Base-by-base conservation (phyloP, 2,888 invertebrate genomes). In the Plebejus argus region DNA sequence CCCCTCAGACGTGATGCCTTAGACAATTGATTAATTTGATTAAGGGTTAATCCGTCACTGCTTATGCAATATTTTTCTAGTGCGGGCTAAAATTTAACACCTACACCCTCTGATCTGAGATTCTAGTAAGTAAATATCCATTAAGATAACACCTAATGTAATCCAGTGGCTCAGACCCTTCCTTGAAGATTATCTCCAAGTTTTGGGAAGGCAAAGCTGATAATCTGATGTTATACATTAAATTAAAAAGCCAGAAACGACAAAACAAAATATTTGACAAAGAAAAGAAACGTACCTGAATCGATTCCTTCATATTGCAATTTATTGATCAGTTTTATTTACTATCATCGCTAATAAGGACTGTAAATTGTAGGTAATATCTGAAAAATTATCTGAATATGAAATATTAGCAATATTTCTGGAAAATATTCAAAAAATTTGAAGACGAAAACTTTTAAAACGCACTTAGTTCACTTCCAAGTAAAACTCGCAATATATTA, bases 251-350 rank as follows among this genome's bases (percentile, higher is more conserved):
- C 10, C 45, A 12, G 10, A 45, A 58, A 58, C 20, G 7, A 58
- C 20, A 58, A 20, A 58, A 20, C 5, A 58, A 20, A 53, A 53
- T 3, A 18, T 58, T 1, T 2, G n/a, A 58, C 20, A 58, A 58
- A 20, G 58, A 20, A n/a, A 58, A 20, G 15, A 5, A 71, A 8
- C 8, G n/a, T 39, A 71, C 71, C 71, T 71, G n/a, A 10, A 71
- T 35, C 15, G 71, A 71, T 39, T 35, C 71, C 39, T 71, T 71
- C 71, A 71, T 71, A 23, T n/a, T 39, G 66, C 18, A 5, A 66
- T 1, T 66, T 66, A 33, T 66, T 18, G 1, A 28, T 33, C 23
- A 6, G 28, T 66, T 33, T 33, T 66, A 15, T 33, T 5, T 18
- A 23, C 12, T 33, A 71, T 20, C 71, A 71, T 71, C n/a, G 39